Percentiles rank a stretch among this genome's conserved stretches.
phyloP scores from a whole-genome alignment of 2,113 vertebrate species.

The Brachionichthys hirsutus region DNA sequence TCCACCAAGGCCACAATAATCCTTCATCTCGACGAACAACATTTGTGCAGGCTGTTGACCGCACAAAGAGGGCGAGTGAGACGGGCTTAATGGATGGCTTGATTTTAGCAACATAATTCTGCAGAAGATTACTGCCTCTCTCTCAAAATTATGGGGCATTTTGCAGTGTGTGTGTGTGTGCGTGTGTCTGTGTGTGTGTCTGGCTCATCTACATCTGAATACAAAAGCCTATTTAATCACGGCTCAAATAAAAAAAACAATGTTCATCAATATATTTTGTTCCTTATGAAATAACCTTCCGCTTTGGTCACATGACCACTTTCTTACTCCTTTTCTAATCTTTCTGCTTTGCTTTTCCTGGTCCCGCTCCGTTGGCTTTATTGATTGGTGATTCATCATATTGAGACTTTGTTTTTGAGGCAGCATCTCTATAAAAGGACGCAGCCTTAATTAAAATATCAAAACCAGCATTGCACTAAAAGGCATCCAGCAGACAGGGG shows the following conservation, averaged over 20 bases:
- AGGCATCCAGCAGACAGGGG: too few relatives aligned
- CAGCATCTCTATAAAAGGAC: too few relatives aligned
- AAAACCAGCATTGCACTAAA: too few relatives aligned
- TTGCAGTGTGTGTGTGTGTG: constrained; percentile 7
- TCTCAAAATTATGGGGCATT: constrained; percentile 35
- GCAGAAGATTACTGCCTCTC: constrained; percentile 40
- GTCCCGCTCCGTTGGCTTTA: too few relatives aligned
- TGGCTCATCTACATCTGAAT: constrained; percentile 1
- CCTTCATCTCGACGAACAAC: constrained; percentile 22
- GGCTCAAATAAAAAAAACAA: not conserved
- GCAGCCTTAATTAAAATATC: too few relatives aligned
- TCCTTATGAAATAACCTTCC: too few relatives aligned
- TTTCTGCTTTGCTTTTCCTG: too few relatives aligned
- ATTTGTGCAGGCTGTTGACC: constrained; percentile 42
- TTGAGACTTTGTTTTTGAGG: too few relatives aligned
- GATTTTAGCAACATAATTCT: constrained; percentile 44
- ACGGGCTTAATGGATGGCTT: constrained; percentile 45
- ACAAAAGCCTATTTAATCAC: constrained; percentile 14
- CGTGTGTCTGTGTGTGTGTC: not conserved
- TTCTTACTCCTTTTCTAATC: too few relatives aligned
- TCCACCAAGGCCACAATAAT: constrained; percentile 28
- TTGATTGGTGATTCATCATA: too few relatives aligned
- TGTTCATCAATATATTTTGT: too few relatives aligned
- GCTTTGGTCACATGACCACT: too few relatives aligned
- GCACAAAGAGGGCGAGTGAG: constrained; percentile 21